Evolutionary conservation across 2,113 vertebrate species (phyloP), one percentile per base, ranked within the genome.

Genomic region (Trichomycterus rosablanca): DNA sequence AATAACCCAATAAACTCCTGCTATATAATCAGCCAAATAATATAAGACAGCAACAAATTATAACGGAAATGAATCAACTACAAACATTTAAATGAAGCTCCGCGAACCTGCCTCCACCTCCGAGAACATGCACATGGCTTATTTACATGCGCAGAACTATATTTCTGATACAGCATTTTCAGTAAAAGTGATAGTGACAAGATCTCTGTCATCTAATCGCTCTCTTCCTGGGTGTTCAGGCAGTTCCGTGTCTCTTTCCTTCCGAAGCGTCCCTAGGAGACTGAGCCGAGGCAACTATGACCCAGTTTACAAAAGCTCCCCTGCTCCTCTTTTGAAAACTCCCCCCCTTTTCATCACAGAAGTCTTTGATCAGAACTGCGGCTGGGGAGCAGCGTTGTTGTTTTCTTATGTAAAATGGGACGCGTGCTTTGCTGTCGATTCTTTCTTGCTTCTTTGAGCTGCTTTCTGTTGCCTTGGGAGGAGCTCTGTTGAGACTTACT

Each of bases 381-480:
- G 74, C 70, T 67, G 67, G 80, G 82, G 79, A 84, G 82, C 59
- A 46, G 4, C n/a, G 43, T 69, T 84, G 77, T 74, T 85, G 76
- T 87, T 85, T 83, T 86, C 73, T 54, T 69, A 83, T 74, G 74
- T 78, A 46, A 70, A 35, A 34, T 37, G 43, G 77, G 79, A 74
- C 58, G 75, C 66, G 42, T 45, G 72, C 65, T 42, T 71, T 66
- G 55, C 70, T 66, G 66, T 54, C 70, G 37, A 73, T 63, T 35
- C 56, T 51, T 37, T 55, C 37, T 55, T 35, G 42, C 66, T 37
- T 70, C 67, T 80, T 83, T 82, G 75, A 83, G 66, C 69, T 67
- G 67, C 70, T 67, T 66, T 72, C 73, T 74, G 46, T 32, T 15
- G 57, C 28, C 70, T 71, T 24, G 24, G 63, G 22, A 56, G 72